Evolutionary conservation across 2,888 invertebrate genomes (phyloP).

Genomic region (Poecilobothrus nobilitatus): DNA sequence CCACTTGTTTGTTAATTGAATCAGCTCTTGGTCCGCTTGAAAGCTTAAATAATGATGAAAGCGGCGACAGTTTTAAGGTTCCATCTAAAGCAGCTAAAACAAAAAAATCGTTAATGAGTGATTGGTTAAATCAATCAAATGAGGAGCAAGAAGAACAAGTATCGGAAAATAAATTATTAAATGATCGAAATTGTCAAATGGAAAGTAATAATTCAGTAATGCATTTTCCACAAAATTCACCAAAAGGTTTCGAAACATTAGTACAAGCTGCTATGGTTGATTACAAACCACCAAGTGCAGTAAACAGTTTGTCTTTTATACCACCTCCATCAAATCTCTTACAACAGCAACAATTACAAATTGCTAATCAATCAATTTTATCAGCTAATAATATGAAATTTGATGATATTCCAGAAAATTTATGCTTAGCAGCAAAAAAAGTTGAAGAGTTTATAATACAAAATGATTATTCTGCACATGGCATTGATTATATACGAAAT

Average conservation of each 20-base stretch:
- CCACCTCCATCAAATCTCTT: slow-evolving; percentile 10
- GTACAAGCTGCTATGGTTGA: slow-evolving; percentile 50
- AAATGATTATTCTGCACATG: slow-evolving; percentile 21
- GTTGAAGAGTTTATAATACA: slow-evolving; percentile 42
- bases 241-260: slow-evolving; percentile 47
- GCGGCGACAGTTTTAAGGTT: slow-evolving; percentile 58
- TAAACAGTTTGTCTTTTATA: slow-evolving; percentile 21
- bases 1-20: slow-evolving; percentile 72
- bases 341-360: not conserved
- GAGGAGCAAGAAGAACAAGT: slow-evolving; percentile 20
- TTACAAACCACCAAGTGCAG: slow-evolving; percentile 18
- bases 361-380: not conserved
- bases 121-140: slow-evolving; percentile 73
- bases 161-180: not conserved
- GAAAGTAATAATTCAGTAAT: not conserved
- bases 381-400: not conserved
- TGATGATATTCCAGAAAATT: slow-evolving; percentile 30
- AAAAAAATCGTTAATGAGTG: slow-evolving; percentile 82
- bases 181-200: slow-evolving; percentile 11
- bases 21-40: slow-evolving; percentile 76
- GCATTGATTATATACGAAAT: not conserved
- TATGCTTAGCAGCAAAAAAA: slow-evolving; percentile 36
- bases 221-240: slow-evolving; percentile 14
- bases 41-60: slow-evolving; percentile 23
- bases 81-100: slow-evolving; percentile 61